Evolutionary conservation across 2,888 invertebrate species (phyloP), one percentile per base, ranked within the genome.

Genomic region (Ischnura elegans): DNA sequence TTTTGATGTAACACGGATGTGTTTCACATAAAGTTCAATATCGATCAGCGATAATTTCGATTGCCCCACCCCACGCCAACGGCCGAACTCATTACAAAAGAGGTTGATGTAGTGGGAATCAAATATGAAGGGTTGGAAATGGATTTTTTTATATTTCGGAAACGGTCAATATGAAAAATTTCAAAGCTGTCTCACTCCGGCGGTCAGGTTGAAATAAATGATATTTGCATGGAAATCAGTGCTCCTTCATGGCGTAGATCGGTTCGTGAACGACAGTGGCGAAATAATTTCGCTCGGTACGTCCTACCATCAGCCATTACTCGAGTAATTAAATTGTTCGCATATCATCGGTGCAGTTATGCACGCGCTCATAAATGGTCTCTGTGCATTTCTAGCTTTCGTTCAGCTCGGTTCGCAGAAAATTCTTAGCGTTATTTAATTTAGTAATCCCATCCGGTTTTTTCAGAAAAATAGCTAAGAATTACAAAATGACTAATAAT

Each of bases 51-150:
- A 25, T 43, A 90, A 25, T 42, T 55, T 90, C 90, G 90, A 90
- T 90, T 90, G 90, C 90, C 90, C 90, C 90, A 90, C 90, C 90
- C 90, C 90, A 90, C 90, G 90, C 90, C 90, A 90, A 61, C 61
- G 36, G 43, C 61, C 61, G 42, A 43, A 43, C 61, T 43, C 90
- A 90, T 61, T 66, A 90, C 90, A 90, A 90, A 90, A 90, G 61
- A 66, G 3, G 90, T 42, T 76, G 76, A 76, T 76, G 76, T 76
- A 36, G 29, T 76, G 76, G 76, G 76, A 36, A 76, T 76, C 16
- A 76, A 76, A 76, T 76, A 76, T 36, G 76, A 76, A 36, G 76
- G 76, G 36, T 36, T 36, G 16, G 36, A 76, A 36, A 13, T 36
- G 36, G 36, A 76, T 76, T 36, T 76, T 36, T 76, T 29, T 10